Conservation (phyloP, 2,888 invertebrate species). For the Acleris sparsana region DNA sequence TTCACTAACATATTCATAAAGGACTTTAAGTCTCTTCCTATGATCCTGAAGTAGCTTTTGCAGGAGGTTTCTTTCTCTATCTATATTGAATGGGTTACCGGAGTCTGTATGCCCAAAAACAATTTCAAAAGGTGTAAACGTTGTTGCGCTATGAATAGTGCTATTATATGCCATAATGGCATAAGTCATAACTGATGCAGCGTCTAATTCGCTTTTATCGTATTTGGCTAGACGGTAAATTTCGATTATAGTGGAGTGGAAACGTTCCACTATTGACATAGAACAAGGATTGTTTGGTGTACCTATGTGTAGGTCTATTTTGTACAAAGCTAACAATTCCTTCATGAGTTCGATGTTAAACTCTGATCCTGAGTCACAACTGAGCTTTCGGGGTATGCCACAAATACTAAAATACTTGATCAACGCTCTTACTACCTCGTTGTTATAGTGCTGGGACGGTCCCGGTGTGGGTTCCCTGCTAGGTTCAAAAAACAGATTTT, state of each 20-base stretch:
- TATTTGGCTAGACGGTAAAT: constrained; percentile 20
- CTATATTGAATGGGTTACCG: constrained; percentile 8
- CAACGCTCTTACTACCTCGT: constrained; percentile 9
- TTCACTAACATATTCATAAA: constrained; percentile 34
- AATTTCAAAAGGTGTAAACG: constrained; percentile 15
- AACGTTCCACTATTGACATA: constrained; percentile 18
- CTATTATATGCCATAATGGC: constrained; percentile 21
- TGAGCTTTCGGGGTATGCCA: constrained; percentile 8
- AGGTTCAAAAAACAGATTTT: background rate
- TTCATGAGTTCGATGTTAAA: constrained; percentile 17
- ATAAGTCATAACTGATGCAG: constrained; percentile 21
- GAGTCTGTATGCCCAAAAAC: constrained; percentile 18
- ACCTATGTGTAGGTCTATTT: constrained; percentile 20
- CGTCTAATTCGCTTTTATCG: constrained; percentile 7
- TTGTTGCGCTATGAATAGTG: constrained; percentile 9
- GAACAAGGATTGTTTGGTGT: constrained; percentile 18
- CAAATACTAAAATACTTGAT: constrained; percentile 15
- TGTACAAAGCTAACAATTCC: constrained; percentile 7
- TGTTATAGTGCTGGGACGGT: background rate
- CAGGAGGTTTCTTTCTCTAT: constrained; percentile 18
- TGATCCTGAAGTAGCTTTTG: constrained; percentile 39
- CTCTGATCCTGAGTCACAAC: constrained; percentile 14
- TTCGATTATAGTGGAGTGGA: constrained; percentile 20
- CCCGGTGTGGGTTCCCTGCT: background rate
- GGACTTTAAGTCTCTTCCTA: constrained; percentile 35